These are phyloP conservation scores for Acanthacorydalis orientalis DNA, from an alignment of 2,888 invertebrate species.

Conservation along the genomic window DNA sequence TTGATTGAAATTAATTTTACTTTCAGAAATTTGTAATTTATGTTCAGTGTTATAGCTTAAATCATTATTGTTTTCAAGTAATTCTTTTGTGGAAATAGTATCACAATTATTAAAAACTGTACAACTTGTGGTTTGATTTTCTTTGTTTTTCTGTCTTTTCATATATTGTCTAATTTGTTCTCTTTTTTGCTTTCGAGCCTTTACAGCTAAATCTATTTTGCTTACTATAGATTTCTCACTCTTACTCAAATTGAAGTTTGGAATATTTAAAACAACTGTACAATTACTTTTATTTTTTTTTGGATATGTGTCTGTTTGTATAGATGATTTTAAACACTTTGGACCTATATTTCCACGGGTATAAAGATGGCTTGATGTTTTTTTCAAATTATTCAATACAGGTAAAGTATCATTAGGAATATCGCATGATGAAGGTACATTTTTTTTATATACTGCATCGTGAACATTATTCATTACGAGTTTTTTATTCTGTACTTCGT, in stretches of 20 bases:
- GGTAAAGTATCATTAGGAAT: no score
- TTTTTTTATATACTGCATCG: no score
- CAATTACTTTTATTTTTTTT: slow-evolving; percentile 11
- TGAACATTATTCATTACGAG: background rate
- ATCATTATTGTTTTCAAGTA: no score
- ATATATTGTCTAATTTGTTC: slow-evolving; percentile 8
- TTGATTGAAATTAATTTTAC: slow-evolving; percentile 6
- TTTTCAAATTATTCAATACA: no score
- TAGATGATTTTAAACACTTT: no score
- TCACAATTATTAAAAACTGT: slow-evolving; percentile 1
- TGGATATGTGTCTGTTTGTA: background rate
- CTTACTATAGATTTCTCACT: slow-evolving; percentile 19
- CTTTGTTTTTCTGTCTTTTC: background rate
- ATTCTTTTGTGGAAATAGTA: no score
- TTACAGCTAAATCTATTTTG: slow-evolving; percentile 25
- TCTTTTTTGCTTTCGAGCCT: slow-evolving; percentile 18
- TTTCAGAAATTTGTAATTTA: no score
- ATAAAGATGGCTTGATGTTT: no score
- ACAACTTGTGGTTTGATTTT: slow-evolving; percentile 5
- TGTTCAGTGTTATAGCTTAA: no score
- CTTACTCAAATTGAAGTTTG: slow-evolving; percentile 17
- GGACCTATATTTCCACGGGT: no score
- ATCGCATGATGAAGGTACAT: no score
- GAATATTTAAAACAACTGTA: slow-evolving; percentile 22
- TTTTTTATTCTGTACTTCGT: slow-evolving; percentile 23